Evolutionary conservation across 2,888 invertebrate genomes (phyloP).

Genomic region (Acrobasis consociella): DNA sequence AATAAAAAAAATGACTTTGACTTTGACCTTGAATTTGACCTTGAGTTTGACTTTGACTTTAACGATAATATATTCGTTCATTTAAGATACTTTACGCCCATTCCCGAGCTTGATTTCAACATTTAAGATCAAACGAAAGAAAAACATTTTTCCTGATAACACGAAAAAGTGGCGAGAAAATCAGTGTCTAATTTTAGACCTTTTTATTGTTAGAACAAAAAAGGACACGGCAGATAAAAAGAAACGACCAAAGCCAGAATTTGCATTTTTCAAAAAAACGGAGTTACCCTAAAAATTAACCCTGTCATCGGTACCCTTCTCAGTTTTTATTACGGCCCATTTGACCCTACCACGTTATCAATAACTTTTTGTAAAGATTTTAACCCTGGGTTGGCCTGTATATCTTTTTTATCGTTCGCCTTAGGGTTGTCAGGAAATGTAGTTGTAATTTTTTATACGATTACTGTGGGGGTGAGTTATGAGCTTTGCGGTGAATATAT

Average conservation of each 20-base stretch:
- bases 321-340: constrained; percentile 31
- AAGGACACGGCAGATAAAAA: neutral
- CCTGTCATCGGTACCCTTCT: constrained; percentile 23
- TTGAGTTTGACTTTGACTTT: too few species aligned
- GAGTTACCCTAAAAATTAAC: constrained; percentile 21
- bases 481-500: neutral
- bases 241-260: neutral
- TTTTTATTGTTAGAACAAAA: neutral
- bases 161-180: neutral
- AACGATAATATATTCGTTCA: too few species aligned
- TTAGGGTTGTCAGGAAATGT: constrained; percentile 17
- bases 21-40: too few species aligned
- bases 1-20: too few species aligned
- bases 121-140: too few species aligned
- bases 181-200: neutral
- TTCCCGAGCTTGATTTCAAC: too few species aligned
- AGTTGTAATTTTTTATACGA: constrained; percentile 7
- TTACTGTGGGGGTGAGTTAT: neutral
- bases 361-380: constrained; percentile 47
- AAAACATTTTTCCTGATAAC: too few species aligned
- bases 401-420: constrained; percentile 48
- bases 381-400: constrained; percentile 33
- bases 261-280: neutral
- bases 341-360: constrained; percentile 38
- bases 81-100: too few species aligned